phyloP scores from a whole-genome alignment of 2,888 invertebrate genomes.

The Ophion slaviceki region DNA sequence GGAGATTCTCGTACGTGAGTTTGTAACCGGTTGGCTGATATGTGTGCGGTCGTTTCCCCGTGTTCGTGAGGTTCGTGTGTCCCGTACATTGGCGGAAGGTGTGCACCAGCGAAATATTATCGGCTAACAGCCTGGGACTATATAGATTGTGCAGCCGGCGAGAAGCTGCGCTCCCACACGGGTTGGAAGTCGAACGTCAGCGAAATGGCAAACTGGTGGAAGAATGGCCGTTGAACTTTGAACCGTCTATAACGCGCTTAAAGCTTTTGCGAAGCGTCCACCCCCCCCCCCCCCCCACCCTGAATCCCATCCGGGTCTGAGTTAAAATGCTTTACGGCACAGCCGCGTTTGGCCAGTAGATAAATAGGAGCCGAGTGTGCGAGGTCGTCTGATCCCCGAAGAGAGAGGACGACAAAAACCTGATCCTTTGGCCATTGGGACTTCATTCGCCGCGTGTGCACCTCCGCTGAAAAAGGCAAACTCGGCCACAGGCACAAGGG shows the following conservation, averaged over 20 bases:
- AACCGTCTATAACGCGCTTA: constrained; percentile 67
- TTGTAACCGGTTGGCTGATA: constrained; percentile 53
- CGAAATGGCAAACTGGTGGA: constrained; percentile 70
- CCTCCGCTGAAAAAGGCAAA: not conserved
- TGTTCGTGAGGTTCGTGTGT: constrained; percentile 16
- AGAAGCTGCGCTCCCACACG: constrained; percentile 21
- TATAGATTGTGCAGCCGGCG: constrained; percentile 16
- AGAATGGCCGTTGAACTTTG: constrained; percentile 69
- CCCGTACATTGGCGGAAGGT: constrained; percentile 3
- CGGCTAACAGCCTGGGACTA: constrained; percentile 51
- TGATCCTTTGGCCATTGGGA: not conserved
- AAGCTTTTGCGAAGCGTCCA: constrained; percentile 35
- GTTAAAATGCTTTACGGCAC: not conserved
- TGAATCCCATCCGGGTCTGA: not conserved
- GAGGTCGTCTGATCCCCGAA: not conserved
- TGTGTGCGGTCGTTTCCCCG: not conserved
- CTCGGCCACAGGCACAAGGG: not conserved
- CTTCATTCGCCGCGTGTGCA: not conserved
- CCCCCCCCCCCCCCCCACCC: not conserved
- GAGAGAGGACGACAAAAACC: not conserved
- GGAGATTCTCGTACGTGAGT: constrained; percentile 63
- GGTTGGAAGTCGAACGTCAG: constrained; percentile 67
- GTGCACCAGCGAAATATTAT: constrained; percentile 68
- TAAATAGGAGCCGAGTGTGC: not conserved
- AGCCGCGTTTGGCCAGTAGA: not conserved